Percentiles rank a stretch among this genome's conserved stretches.
Conservation (phyloP, 2,888 invertebrate genomes). For the Ectobius pallidus region DNA sequence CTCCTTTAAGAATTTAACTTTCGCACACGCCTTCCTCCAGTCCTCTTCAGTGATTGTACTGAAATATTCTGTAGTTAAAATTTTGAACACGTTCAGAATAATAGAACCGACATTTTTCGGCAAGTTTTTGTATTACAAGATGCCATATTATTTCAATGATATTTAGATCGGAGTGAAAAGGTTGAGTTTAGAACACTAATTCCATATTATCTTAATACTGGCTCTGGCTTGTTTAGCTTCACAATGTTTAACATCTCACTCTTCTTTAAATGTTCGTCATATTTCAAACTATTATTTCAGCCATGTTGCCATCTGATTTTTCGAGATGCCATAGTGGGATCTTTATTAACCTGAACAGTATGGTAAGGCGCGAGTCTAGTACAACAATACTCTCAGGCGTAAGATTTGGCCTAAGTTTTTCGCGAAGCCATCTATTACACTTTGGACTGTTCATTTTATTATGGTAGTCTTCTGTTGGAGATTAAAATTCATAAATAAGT, state of each 20-base stretch:
- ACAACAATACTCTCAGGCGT: not conserved
- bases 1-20: too few relatives aligned
- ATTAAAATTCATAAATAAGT: not conserved
- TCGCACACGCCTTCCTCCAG: not conserved
- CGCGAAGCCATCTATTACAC: not conserved
- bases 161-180: not conserved
- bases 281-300: not conserved
- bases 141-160: not conserved
- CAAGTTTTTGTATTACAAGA: not conserved
- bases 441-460: not conserved
- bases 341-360: too few relatives aligned
- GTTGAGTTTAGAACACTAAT: not conserved
- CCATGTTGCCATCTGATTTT: not conserved
- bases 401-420: conserved; percentile 4
- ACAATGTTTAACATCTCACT: too few relatives aligned
- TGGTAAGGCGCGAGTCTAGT: not conserved
- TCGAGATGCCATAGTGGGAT: not conserved
- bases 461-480: not conserved
- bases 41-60: not conserved
- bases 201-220: not conserved
- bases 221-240: too few relatives aligned
- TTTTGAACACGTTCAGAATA: not conserved
- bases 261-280: not conserved
- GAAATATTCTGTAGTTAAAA: not conserved
- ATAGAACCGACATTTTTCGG: not conserved